Evolutionary conservation across 2,888 invertebrate species (phyloP).

Genomic region (Trisateles emortualis): DNA sequence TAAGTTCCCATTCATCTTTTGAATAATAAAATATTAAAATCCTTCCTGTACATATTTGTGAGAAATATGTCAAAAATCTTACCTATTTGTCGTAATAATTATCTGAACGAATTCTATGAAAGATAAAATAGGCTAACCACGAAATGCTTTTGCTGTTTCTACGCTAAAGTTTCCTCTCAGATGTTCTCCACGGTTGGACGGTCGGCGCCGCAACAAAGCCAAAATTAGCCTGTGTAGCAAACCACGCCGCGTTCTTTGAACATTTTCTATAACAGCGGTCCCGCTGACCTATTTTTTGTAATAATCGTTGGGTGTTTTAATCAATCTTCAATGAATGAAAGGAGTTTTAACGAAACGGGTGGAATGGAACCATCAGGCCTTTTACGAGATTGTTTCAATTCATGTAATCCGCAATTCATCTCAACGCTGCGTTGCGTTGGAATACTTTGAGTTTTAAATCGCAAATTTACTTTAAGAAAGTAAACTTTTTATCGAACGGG

Average conservation of each 20-base stretch:
- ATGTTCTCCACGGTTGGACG: conserved; percentile 46
- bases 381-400: conserved; percentile 48
- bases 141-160: conserved; percentile 44
- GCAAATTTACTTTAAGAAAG: conserved; percentile 22
- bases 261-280: conserved; percentile 43
- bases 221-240: conserved; percentile 54
- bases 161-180: conserved; percentile 47
- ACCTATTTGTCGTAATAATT: conserved; percentile 10
- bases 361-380: conserved; percentile 23
- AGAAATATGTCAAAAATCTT: conserved; percentile 1
- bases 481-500: neutral
- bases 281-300: conserved; percentile 51
- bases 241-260: conserved; percentile 47
- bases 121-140: conserved; percentile 44
- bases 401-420: conserved; percentile 49
- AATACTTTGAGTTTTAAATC: conserved; percentile 39
- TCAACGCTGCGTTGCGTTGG: conserved; percentile 22
- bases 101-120: conserved; percentile 34
- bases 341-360: conserved; percentile 38
- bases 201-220: conserved; percentile 54
- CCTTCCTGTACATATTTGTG: neutral
- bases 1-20: conserved; percentile 19
- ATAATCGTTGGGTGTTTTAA: conserved; percentile 51
- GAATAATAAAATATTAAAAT: conserved; percentile 18
- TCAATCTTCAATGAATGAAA: conserved; percentile 49